Evolutionary conservation across 2,888 invertebrate species (phyloP).

Genomic region (Diadromus collaris): DNA sequence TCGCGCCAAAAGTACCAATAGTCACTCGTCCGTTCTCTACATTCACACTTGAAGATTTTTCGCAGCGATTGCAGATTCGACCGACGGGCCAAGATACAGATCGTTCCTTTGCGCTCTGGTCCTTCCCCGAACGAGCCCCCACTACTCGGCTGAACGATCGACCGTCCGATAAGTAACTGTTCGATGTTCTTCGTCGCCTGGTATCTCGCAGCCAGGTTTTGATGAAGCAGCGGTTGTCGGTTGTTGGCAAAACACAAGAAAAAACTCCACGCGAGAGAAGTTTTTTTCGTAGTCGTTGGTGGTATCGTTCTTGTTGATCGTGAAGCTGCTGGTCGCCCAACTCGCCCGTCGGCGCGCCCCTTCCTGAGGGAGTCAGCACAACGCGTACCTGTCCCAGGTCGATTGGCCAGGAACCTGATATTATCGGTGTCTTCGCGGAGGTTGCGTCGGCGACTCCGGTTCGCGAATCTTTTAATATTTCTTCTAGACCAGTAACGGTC

Average conservation of each 20-base stretch:
- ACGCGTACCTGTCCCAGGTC: conserved; percentile 74
- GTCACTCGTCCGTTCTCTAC: not conserved
- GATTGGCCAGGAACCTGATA: conserved; percentile 67
- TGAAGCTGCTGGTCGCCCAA: conserved; percentile 57
- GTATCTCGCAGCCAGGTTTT: not conserved
- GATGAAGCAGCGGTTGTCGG: not conserved
- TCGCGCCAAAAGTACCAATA: conserved; percentile 5
- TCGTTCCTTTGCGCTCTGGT: not conserved
- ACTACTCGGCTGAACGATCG: conserved; percentile 20
- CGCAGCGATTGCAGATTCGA: not conserved
- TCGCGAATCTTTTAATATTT: conserved; percentile 75
- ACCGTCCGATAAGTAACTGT: conserved; percentile 13
- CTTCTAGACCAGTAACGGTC: conserved; percentile 69
- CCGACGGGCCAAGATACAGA: not conserved
- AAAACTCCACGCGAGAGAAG: not conserved
- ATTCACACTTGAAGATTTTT: not conserved
- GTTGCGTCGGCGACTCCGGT: conserved; percentile 62
- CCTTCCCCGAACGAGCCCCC: conserved; percentile 7
- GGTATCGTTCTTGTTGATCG: not conserved
- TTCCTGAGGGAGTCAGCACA: conserved; percentile 73
- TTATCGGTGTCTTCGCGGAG: conserved; percentile 43
- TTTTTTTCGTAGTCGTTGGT: conserved; percentile 6
- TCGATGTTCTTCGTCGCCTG: not conserved
- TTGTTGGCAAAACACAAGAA: not conserved
- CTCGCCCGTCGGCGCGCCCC: conserved; percentile 67